A percentile compares a stretch with the other conserved stretches of the same genome.
Conservation (phyloP, 2,113 vertebrate genomes). For the Passerina amoena region DNA sequence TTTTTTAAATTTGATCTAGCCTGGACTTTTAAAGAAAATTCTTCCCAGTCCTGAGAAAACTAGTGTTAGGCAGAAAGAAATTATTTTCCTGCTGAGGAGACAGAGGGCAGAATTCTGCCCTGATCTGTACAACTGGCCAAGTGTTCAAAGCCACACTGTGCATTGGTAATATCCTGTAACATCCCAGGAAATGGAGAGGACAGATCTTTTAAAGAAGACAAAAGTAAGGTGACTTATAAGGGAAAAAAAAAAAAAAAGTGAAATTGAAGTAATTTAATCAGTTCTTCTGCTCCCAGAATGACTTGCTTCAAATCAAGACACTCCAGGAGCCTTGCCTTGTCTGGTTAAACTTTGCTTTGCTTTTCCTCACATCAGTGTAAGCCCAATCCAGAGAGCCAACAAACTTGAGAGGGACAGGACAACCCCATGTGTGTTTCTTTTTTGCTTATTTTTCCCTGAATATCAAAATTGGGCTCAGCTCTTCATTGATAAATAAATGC, state of each 20-base stretch:
- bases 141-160: background rate
- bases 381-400: background rate
- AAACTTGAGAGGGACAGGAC: background rate
- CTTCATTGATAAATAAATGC: background rate
- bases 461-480: background rate
- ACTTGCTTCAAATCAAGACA: background rate
- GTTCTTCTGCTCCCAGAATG: background rate
- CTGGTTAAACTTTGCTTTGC: background rate
- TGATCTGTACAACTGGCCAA: background rate
- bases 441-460: background rate
- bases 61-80: background rate
- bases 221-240: background rate
- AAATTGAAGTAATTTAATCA: background rate
- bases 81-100: background rate
- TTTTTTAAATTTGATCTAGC: background rate
- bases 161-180: too few relatives aligned
- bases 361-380: background rate
- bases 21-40: background rate
- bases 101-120: background rate
- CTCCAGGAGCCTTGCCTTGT: background rate
- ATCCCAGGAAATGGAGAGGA: background rate
- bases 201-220: background rate
- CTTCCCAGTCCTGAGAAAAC: background rate
- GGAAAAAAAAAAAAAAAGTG: background rate
- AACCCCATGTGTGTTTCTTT: fast-evolving